These are phyloP conservation scores for Lucifuga dentata DNA, from an alignment of 2,113 vertebrate genomes.

Conservation along the genomic window DNA sequence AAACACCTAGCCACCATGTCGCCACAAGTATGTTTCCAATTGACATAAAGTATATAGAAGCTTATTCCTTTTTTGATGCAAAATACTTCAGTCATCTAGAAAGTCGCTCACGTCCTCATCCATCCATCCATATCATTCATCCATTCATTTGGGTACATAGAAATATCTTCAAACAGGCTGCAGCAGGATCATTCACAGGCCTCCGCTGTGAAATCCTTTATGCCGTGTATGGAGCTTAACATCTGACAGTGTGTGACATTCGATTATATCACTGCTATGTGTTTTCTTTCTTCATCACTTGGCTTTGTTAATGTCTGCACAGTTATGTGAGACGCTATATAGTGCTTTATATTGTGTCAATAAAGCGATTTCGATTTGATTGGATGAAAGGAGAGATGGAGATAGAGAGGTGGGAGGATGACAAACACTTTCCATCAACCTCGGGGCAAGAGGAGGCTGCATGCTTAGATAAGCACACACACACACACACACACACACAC, in stretches of 20 bases:
- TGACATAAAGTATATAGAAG: too few species aligned
- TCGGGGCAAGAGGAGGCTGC: constrained; percentile 68
- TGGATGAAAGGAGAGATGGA: constrained; percentile 42
- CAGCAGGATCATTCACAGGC: background rate
- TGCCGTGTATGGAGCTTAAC: constrained; percentile 1
- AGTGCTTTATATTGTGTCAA: constrained; percentile 29
- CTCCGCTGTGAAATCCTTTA: constrained; percentile 4
- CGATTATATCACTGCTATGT: background rate
- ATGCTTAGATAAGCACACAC: constrained; percentile 68
- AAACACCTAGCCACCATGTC: too few species aligned
- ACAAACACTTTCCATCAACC: constrained; percentile 70
- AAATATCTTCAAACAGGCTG: constrained; percentile 2
- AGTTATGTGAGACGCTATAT: constrained; percentile 21
- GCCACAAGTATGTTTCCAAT: too few species aligned
- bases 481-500: constrained; percentile 14
- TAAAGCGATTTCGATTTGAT: constrained; percentile 54
- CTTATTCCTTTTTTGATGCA: too few species aligned
- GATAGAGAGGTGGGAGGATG: constrained; percentile 67
- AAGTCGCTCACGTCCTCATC: too few species aligned
- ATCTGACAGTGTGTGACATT: constrained; percentile 16
- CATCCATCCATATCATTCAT: too few species aligned
- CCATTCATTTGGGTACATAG: background rate
- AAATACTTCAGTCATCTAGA: too few species aligned
- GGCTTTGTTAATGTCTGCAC: constrained; percentile 5
- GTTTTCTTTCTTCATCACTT: constrained; percentile 40